Base-by-base conservation (phyloP, 2,888 invertebrate genomes). In the Poecilobothrus nobilitatus region DNA sequence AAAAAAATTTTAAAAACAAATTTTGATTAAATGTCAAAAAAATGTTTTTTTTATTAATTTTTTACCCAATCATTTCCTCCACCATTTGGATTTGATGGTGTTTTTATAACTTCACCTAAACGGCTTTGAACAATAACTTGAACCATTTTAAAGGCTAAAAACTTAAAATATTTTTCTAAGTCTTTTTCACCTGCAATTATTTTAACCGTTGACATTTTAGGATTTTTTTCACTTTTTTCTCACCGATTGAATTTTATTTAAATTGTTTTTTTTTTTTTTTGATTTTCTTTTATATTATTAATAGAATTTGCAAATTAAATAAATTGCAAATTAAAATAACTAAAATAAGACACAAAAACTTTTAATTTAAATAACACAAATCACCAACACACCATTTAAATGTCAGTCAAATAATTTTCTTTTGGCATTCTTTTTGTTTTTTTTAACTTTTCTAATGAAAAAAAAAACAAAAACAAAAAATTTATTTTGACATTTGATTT, bases 71-170 rank as follows among this genome's bases (percentile, higher is more conserved):
- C 94, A 33, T 90, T 88, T 70, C 91, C 91, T 53, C 89, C 86
- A 7, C 91, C 87, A 74, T 88, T 85, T 8, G 91, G 88, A 80
- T 91, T 93, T 74, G 91, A 92, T 76, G 88, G 87, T 0, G 92
- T 91, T 78, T 88, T 87, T 67, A 92, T 88, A 82, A 92, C 94
- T 76, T 92, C 91, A 27, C 95, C 95, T 71, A 94, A 87, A 74
- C 97, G 86, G 68, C 95, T 94, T 82, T 96, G 95, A 22, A 97
- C 92, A 68, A 97, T 93, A 67, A 95, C 90, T 83, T 96, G 95
- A 44, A 92, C 90, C 68, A 92, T 88, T 84, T 96, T 96, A 70
- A 92, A 83, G 18, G 92, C 90, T 74, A 96, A 84, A 81, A 92
- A 92, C 83, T 92, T 95, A 1, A 91, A 91, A 80, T 94, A 95